Evolutionary conservation across 1,140 invertebrate genomes (phyloP).

Genomic region (Lepidurus apus): DNA sequence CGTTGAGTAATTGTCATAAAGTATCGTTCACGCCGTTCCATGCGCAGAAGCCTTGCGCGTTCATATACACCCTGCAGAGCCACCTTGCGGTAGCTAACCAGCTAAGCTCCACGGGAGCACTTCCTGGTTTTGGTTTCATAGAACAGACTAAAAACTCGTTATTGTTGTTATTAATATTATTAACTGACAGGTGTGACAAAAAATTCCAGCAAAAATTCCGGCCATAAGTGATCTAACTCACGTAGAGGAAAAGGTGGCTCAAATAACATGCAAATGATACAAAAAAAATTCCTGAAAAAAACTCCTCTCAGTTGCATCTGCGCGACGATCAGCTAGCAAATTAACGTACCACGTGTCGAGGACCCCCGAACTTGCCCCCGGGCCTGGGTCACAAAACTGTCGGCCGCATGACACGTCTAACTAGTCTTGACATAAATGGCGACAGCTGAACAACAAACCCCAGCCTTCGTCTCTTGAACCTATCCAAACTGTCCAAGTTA

Average conservation of each 20-base stretch:
- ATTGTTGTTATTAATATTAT: neutral
- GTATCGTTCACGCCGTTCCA: no score
- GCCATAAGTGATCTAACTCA: neutral
- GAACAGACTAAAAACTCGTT: no score
- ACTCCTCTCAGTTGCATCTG: neutral
- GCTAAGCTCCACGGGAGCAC: neutral
- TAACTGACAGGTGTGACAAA: conserved; percentile 10
- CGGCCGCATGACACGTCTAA: neutral
- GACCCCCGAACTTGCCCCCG: no score
- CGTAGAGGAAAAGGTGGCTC: neutral
- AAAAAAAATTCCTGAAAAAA: neutral
- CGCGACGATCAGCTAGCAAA: neutral
- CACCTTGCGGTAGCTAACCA: no score
- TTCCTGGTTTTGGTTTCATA: neutral
- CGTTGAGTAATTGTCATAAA: no score
- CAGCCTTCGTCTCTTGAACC: neutral
- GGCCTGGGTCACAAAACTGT: neutral
- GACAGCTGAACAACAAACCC: conserved; percentile 14
- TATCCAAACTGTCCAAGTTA: conserved; percentile 15
- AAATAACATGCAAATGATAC: neutral
- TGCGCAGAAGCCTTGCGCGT: no score
- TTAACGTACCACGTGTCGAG: neutral
- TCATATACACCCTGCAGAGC: no score
- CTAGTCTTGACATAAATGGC: conserved; percentile 9
- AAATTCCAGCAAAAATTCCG: neutral